These are phyloP conservation scores for Nomada flava DNA, from an alignment of 2,888 invertebrate species.

Conservation along the genomic window DNA sequence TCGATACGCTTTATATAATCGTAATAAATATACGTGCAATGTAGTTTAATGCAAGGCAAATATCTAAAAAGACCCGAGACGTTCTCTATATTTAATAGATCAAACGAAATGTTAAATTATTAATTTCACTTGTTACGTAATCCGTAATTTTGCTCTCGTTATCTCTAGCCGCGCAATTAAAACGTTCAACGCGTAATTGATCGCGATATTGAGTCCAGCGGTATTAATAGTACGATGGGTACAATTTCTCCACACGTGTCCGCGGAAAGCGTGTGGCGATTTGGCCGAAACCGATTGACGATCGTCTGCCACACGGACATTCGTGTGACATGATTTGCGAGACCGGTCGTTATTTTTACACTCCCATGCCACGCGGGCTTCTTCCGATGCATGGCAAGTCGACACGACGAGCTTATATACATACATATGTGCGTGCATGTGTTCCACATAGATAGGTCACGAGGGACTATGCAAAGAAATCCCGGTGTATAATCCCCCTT, in stretches of 20 bases:
- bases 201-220: too few species aligned
- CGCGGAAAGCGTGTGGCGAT: neutral
- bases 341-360: constrained; percentile 8
- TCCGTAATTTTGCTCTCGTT: constrained; percentile 2
- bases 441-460: neutral
- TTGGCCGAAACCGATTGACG: neutral
- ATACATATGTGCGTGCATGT: too few species aligned
- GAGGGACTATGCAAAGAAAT: neutral
- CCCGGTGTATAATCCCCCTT: neutral
- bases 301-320: neutral
- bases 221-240: neutral
- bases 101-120: constrained; percentile 12
- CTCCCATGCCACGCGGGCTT: neutral
- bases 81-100: neutral
- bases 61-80: neutral
- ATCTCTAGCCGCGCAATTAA: constrained; percentile 11
- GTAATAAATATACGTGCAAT: neutral
- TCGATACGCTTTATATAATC: constrained; percentile 9
- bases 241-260: neutral
- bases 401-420: neutral
- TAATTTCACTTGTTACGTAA: constrained; percentile 31
- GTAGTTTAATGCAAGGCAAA: neutral
- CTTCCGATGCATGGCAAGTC: neutral
- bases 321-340: neutral
- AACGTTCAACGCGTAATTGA: neutral